Evolutionary conservation across 2,888 invertebrate species (phyloP).

Genomic region (Lacanobia oleracea): DNA sequence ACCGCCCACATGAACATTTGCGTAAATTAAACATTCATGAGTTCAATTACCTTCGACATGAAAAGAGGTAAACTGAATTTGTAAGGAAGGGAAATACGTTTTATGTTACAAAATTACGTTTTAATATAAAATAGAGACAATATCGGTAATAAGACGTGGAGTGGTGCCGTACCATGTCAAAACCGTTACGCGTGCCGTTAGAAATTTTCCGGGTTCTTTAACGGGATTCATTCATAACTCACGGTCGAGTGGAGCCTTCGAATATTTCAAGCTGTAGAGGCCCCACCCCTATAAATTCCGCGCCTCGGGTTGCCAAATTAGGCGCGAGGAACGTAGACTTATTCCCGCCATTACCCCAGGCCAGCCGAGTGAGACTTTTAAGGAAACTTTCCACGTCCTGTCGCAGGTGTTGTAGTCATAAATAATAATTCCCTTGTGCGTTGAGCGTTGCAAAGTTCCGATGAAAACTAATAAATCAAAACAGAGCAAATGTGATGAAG

Average conservation of each 20-base stretch:
- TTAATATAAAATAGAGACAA: slow-evolving; percentile 53
- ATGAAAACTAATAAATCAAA: slow-evolving; percentile 62
- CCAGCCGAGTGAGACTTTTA: slow-evolving; percentile 77
- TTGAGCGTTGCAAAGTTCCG: slow-evolving; percentile 73
- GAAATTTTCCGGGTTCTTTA: slow-evolving; percentile 90
- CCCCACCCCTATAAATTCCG: slow-evolving; percentile 89
- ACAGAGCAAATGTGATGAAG: slow-evolving; percentile 27
- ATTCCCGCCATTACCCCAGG: slow-evolving; percentile 85
- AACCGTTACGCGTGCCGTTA: slow-evolving; percentile 80
- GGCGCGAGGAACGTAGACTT: slow-evolving; percentile 88
- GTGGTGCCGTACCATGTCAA: slow-evolving; percentile 72
- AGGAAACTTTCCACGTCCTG: slow-evolving; percentile 82
- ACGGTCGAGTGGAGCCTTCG: slow-evolving; percentile 89
- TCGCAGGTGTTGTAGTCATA: slow-evolving; percentile 83
- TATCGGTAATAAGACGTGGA: slow-evolving; percentile 60
- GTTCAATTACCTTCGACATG: slow-evolving; percentile 55
- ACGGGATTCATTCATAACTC: slow-evolving; percentile 91
- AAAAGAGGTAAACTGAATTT: slow-evolving; percentile 39
- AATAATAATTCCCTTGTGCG: slow-evolving; percentile 75
- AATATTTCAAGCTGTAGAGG: slow-evolving; percentile 88
- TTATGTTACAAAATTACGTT: slow-evolving; percentile 27
- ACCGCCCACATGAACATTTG: slow-evolving; percentile 40
- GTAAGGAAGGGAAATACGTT: slow-evolving; percentile 15
- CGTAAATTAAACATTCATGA: slow-evolving; percentile 58
- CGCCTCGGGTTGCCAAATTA: slow-evolving; percentile 90